A percentile compares a stretch with the other conserved stretches of the same genome.
phyloP scores from a whole-genome alignment of 2,888 invertebrate species.

The Apotomis capreana region DNA sequence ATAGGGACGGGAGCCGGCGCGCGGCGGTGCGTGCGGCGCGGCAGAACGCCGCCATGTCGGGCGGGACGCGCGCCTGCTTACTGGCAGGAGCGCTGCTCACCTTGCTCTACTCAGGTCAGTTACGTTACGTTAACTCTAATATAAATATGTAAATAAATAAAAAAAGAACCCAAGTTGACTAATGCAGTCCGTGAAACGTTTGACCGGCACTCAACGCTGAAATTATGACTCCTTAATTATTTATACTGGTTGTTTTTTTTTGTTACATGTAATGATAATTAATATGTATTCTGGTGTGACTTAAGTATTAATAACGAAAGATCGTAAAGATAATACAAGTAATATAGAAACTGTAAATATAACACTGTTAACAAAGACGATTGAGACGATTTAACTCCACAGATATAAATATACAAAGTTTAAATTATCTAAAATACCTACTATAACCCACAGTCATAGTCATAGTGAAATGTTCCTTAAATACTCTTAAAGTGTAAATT shows the following conservation, averaged over 20 bases:
- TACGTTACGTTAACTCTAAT: slow-evolving; percentile 16
- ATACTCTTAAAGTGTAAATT: neutral
- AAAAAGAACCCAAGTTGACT: neutral
- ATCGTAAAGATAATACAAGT: too few relatives aligned
- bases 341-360: neutral
- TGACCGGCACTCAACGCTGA: too few relatives aligned
- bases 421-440: neutral
- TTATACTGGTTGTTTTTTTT: neutral
- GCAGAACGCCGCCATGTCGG: slow-evolving; percentile 73
- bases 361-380: neutral
- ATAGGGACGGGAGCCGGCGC: slow-evolving; percentile 49
- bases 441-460: neutral
- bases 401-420: too few relatives aligned
- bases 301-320: neutral
- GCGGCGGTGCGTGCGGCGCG: slow-evolving; percentile 69
- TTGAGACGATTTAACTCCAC: neutral
- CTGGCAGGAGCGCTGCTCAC: slow-evolving; percentile 69
- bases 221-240: too few relatives aligned
- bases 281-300: neutral
- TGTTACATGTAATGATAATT: neutral
- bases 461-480: neutral
- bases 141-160: neutral
- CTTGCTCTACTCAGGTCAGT: slow-evolving; percentile 76
- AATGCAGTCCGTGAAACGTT: too few relatives aligned
- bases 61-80: slow-evolving; percentile 72